These are phyloP conservation scores for Cordilura impudica DNA, from an alignment of 2,888 invertebrate species.

Conservation along the genomic window DNA sequence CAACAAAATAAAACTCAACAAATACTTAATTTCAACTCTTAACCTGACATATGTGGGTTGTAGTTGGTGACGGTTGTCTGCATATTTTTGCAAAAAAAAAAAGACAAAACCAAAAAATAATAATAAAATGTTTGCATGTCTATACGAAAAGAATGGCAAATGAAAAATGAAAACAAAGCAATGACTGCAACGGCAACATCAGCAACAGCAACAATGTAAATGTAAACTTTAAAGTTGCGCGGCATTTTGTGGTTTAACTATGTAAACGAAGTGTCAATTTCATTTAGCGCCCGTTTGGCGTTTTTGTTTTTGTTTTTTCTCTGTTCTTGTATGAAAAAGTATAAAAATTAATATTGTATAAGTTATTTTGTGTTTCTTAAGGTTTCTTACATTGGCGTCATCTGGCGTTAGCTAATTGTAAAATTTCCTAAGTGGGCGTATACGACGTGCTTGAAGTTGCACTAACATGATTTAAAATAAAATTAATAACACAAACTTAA, in stretches of 20 bases:
- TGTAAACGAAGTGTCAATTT: conserved; percentile 62
- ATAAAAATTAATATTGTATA: background rate
- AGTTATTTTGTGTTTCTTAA: conserved; percentile 17
- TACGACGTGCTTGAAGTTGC: conserved; percentile 55
- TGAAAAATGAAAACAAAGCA: conserved; percentile 34
- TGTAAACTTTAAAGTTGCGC: conserved; percentile 21
- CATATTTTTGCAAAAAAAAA: conserved; percentile 53
- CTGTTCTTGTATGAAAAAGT: background rate
- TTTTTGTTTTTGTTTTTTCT: conserved; percentile 24
- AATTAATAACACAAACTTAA: background rate
- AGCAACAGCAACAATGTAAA: conserved; percentile 20
- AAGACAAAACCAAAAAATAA: conserved; percentile 6
- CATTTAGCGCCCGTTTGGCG: conserved; percentile 58
- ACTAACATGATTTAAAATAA: conserved; percentile 49
- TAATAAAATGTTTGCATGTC: conserved; percentile 58
- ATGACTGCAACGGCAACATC: conserved; percentile 7
- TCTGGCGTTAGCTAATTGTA: conserved; percentile 61
- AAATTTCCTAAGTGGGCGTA: conserved; percentile 56
- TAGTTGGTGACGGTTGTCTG: conserved; percentile 63
- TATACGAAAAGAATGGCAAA: conserved; percentile 54
- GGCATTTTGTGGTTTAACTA: conserved; percentile 51
- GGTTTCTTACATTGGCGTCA: conserved; percentile 50
- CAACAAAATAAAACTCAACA: conserved; percentile 30
- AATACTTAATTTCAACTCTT: conserved; percentile 61
- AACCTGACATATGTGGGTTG: conserved; percentile 64